Base-by-base conservation (phyloP, 2,888 invertebrate species). In the Autographa pulchrina region DNA sequence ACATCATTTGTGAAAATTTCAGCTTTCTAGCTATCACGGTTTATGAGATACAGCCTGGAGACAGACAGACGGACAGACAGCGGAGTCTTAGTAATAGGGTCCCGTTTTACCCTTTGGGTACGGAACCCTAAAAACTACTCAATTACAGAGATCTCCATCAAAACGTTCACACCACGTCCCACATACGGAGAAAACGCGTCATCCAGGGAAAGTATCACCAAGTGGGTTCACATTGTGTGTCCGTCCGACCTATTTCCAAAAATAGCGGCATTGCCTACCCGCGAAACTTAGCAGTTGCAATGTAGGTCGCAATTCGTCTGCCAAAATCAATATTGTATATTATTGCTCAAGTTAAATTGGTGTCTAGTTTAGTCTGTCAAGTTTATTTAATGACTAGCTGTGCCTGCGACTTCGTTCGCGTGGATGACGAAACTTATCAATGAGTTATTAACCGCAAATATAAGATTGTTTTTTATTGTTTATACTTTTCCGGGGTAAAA, bases 221-320 rank as follows among this genome's bases (percentile, higher is more conserved):
- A 67, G 68, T 70, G 64, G 48, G 72, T 75, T 74, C 72, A 63
- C 62, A 76, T 79, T 82, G 75, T 82, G 68, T 82, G 72, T 38
- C 64, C 41, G 65, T 32, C 68, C 73, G 83, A 83, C 83, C 83
- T 65, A 80, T 77, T 82, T 83, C 77, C 77, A 65, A 80, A 83
- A 84, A 84, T 83, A 84, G 75, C 74, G 54, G 56, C 65, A 65
- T 65, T n/a, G 67, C 66, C 73, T 74, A 67, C 63, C 73, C 38
- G 52, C 59, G 48, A 71, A 81, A 82, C 67, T 74, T 70, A 62
- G 6, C 56, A 60, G 8, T 32, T 16, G 67, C 70, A 66, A 82
- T 77, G 63, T 84, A 74, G 84, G 82, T 75, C 79, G 65, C 62
- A 70, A 74, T 76, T 71, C 60, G 62, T 61, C 20, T 63, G 62